Evolutionary conservation across 1,140 invertebrate genomes (phyloP).

Genomic region (Prorops nasuta): DNA sequence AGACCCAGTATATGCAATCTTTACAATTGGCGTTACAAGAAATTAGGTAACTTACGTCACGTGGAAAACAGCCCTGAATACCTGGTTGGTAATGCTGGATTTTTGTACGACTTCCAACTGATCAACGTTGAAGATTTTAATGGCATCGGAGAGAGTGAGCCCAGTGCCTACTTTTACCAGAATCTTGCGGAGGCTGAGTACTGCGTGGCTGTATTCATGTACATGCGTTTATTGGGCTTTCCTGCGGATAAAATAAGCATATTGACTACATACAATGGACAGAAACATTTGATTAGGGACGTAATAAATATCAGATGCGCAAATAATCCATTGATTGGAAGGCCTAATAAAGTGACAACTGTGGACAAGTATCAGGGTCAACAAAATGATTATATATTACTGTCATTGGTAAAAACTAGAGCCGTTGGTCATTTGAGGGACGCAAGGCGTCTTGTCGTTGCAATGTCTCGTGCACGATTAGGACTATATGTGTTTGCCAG

Average conservation of each 20-base stretch:
- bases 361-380: constrained; percentile 99
- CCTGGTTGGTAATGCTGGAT: constrained; percentile 85
- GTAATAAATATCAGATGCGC: constrained; percentile 93
- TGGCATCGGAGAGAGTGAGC: constrained; percentile 94
- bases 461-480: constrained; percentile 95
- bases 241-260: constrained; percentile 98
- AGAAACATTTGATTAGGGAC: constrained; percentile 96
- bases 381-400: constrained; percentile 97
- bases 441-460: constrained; percentile 93
- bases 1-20: constrained; percentile 88
- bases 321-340: constrained; percentile 94
- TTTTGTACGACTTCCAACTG: constrained; percentile 91
- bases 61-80: constrained; percentile 84
- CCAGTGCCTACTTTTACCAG: constrained; percentile 97
- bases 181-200: constrained; percentile 99
- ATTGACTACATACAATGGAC: constrained; percentile 99
- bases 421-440: constrained; percentile 96
- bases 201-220: constrained; percentile 97
- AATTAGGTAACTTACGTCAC: constrained; percentile 88
- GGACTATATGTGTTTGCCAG: constrained; percentile 96
- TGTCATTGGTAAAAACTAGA: constrained; percentile 93
- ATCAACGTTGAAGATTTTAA: constrained; percentile 98
- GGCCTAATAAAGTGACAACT: constrained; percentile 93
- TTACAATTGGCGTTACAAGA: constrained; percentile 98
- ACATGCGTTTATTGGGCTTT: constrained; percentile 96